Conservation (phyloP, 2,888 invertebrate genomes). For the Brachycybe producta region DNA sequence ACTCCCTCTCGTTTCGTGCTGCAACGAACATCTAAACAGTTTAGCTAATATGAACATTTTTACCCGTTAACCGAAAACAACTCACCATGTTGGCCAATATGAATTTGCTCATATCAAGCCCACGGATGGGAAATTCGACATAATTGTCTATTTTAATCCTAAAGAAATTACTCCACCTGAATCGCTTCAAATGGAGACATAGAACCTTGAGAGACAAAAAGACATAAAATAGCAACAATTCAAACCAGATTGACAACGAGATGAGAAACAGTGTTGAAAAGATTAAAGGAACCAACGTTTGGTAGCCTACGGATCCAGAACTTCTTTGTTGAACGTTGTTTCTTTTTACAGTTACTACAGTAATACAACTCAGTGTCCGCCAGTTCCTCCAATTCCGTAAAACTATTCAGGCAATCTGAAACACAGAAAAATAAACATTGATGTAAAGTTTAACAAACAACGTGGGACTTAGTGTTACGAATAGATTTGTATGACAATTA, state of each 20-base stretch:
- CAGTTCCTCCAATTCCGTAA: conserved; percentile 63
- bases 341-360: conserved; percentile 66
- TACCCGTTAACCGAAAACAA: conserved; percentile 1
- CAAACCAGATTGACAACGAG: conserved; percentile 30
- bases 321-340: conserved; percentile 69
- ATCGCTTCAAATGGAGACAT: conserved; percentile 69
- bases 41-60: neutral
- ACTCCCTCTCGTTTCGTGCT: conserved; percentile 51
- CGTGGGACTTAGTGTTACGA: neutral
- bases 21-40: neutral
- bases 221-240: neutral
- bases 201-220: conserved; percentile 41
- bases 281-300: conserved; percentile 42
- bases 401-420: conserved; percentile 53
- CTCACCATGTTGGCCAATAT: conserved; percentile 47
- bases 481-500: neutral
- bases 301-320: conserved; percentile 70
- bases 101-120: conserved; percentile 64
- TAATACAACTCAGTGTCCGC: conserved; percentile 70
- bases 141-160: conserved; percentile 65
- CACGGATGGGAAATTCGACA: conserved; percentile 59
- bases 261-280: conserved; percentile 47
- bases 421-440: neutral
- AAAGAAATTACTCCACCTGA: conserved; percentile 66
- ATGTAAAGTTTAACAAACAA: neutral